Conservation (phyloP, 2,797 vertebrate species). For the Notolabrus celidotus region DNA sequence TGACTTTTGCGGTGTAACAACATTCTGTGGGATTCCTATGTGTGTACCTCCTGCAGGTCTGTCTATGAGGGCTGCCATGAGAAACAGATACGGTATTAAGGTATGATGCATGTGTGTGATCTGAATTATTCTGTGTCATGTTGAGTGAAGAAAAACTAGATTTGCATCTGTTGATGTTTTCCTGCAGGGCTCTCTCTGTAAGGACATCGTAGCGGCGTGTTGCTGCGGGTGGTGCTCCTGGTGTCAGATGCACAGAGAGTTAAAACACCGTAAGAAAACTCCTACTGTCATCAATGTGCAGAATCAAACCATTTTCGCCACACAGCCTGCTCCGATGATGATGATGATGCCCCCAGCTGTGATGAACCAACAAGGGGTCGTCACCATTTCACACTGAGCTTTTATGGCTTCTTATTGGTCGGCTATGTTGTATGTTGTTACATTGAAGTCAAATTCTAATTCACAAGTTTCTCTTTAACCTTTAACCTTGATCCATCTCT, state of each 20-base stretch:
- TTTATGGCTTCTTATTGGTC: too few species aligned
- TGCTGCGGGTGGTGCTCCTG: constrained; percentile 71
- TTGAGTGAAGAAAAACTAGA: background rate
- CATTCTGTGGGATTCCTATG: constrained; percentile 33
- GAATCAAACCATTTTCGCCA: background rate
- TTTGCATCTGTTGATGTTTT: fast-evolving
- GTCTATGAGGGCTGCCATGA: constrained; percentile 35
- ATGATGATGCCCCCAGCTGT: background rate
- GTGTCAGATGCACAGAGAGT: constrained; percentile 81
- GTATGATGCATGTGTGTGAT: constrained; percentile 7
- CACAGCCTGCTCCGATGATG: constrained; percentile 20
- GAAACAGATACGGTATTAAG: constrained; percentile 64
- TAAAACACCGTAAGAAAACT: constrained; percentile 22
- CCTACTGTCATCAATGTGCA: background rate
- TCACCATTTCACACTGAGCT: fast-evolving
- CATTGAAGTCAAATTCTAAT: too few species aligned
- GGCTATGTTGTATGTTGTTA: too few species aligned
- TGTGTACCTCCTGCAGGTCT: constrained; percentile 47
- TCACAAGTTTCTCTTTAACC: too few species aligned
- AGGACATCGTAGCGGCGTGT: constrained; percentile 65
- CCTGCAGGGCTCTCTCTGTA: constrained; percentile 73
- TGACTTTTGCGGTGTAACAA: background rate
- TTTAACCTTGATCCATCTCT: too few species aligned
- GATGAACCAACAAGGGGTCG: fast-evolving
- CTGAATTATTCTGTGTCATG: background rate